These are phyloP conservation scores for Aythya fuligula DNA, from an alignment of 2,797 vertebrate genomes.

Conservation along the genomic window DNA sequence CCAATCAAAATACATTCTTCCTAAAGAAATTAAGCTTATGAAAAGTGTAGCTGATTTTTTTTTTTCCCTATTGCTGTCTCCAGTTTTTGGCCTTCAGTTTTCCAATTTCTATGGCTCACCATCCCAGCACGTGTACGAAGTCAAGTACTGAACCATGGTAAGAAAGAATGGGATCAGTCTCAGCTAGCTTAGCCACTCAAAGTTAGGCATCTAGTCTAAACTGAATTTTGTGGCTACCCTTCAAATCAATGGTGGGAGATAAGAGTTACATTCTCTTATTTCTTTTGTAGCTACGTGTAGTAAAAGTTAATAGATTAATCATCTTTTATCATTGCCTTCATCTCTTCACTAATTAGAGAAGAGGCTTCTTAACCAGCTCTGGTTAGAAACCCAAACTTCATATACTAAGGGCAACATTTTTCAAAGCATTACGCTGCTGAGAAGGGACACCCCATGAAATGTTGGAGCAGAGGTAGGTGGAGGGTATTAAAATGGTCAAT, in stretches of 20 bases:
- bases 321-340: neutral
- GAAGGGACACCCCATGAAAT: neutral
- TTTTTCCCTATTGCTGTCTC: neutral
- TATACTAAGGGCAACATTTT: neutral
- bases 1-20: neutral
- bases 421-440: neutral
- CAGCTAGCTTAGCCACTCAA: neutral
- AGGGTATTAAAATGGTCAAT: neutral
- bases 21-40: neutral
- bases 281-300: neutral
- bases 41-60: neutral
- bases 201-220: neutral
- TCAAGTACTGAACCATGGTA: neutral
- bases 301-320: neutral
- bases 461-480: neutral
- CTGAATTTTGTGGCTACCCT: neutral
- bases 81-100: neutral
- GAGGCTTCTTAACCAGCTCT: neutral
- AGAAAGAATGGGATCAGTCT: neutral
- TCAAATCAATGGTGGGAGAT: neutral
- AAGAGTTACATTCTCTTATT: neutral
- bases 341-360: neutral
- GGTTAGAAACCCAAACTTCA: neutral
- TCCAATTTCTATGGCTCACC: neutral
- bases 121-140: neutral